Evolutionary conservation across 2,888 invertebrate species (phyloP), one percentile per base, ranked within the genome.

Genomic region (Panopea generosa): DNA sequence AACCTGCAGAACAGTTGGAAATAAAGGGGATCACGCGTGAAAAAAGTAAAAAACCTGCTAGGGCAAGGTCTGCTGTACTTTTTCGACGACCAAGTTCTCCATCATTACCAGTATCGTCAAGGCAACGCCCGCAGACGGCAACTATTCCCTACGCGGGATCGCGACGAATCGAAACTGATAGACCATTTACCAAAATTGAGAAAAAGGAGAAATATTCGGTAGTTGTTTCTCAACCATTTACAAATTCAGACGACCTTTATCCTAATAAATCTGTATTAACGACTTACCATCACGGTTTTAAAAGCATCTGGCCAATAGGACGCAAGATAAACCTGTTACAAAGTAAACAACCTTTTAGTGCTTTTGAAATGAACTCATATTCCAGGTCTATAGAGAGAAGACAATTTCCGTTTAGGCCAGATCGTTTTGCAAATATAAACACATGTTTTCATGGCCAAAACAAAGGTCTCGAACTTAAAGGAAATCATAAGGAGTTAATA

Each of bases 261-360:
- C 76, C 76, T 18, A 81, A 78, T 49, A 82, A 74, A 60, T 57
- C 77, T 0, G 24, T 74, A 11, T 47, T 83, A 7, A 67, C 83
- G 1, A 43, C 73, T 0, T 67, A 69, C 7, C 86, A 84, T 40
- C 81, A 82, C 68, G 84, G 85, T 6, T 86, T 85, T 50, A 84
- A 81, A 69, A 83, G 77, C 24, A 84, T 85, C 22, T 84, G 85
- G 80, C 86, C 86, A n/a, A 75, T 83, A 29, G 84, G 83, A 2
- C 38, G 86, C 20, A 83, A 80, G 11, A 77, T 83, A 24, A 83
- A 82, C 57, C 68, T 83, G 16, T 59, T 84, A 7, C 79, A 79
- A 33, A 67, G 63, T 18, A 81, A 82, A 60, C 9, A 59, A 45
- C 80, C 80, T 11, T 80, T 80, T 45, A 27, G 61, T 7, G 56